A percentile compares a stretch with the other conserved stretches of the same genome.
Evolutionary conservation across 1,140 invertebrate genomes (phyloP).

Genomic region (Trachymyrmex cornetzi): DNA sequence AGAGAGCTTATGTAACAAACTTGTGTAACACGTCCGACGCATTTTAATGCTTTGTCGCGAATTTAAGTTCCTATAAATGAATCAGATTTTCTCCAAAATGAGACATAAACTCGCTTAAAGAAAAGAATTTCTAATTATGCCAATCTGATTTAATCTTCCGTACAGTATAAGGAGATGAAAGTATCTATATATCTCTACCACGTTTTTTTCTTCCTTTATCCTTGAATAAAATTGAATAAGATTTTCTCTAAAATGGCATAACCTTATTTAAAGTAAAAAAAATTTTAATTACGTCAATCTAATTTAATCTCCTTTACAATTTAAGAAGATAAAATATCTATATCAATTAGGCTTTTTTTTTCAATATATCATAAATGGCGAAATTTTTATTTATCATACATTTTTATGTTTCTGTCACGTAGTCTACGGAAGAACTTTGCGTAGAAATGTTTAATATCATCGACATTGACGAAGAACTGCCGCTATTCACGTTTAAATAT

Average conservation of each 20-base stretch:
- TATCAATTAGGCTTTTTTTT: not conserved
- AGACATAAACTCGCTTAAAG: not conserved
- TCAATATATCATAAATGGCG: not conserved
- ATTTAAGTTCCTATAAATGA: slow-evolving; percentile 17
- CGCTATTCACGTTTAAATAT: slow-evolving; percentile 40
- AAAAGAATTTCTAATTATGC: slow-evolving; percentile 8
- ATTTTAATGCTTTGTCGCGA: slow-evolving; percentile 1
- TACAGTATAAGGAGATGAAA: not conserved
- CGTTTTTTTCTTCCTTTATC: not conserved
- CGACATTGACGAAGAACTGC: slow-evolving; percentile 20
- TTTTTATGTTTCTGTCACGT: not conserved
- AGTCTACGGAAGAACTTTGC: not conserved
- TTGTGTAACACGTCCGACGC: not conserved
- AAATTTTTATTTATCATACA: not conserved
- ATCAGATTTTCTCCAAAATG: not conserved
- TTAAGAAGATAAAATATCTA: not conserved
- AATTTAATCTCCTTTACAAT: not conserved
- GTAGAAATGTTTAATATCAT: slow-evolving; percentile 31
- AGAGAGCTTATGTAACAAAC: not conserved
- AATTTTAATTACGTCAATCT: slow-evolving; percentile 14
- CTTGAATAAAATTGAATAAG: not conserved
- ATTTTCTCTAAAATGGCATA: slow-evolving; percentile 1
- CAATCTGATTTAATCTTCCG: not conserved
- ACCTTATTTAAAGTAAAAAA: not conserved
- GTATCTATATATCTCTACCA: not conserved